Percentiles rank a stretch among this genome's conserved stretches.
phyloP scores from a whole-genome alignment of 2,888 invertebrate species.

The Eupsilia transversa region DNA sequence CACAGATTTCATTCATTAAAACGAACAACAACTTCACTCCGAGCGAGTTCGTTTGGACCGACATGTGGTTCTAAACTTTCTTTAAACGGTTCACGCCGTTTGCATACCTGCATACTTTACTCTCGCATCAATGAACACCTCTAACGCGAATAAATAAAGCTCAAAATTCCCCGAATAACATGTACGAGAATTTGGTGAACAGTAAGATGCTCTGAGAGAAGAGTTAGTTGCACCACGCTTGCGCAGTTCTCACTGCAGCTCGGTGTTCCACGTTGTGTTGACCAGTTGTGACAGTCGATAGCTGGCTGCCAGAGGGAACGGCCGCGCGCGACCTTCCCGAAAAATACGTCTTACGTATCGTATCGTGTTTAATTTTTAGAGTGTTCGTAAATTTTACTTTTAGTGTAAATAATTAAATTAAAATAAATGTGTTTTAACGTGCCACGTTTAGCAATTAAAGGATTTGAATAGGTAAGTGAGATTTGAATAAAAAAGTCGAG shows the following conservation, averaged over 20 bases:
- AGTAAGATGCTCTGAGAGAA: conserved; percentile 76
- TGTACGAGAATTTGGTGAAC: conserved; percentile 61
- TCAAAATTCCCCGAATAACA: conserved; percentile 64
- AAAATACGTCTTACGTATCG: conserved; percentile 63
- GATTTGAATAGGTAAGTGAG: conserved; percentile 71
- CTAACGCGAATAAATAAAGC: conserved; percentile 66
- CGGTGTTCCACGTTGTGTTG: conserved; percentile 78
- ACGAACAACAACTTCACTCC: conserved; percentile 72
- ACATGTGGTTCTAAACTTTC: conserved; percentile 82
- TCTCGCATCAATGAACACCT: conserved; percentile 23
- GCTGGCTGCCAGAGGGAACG: conserved; percentile 72
- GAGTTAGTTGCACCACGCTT: conserved; percentile 84
- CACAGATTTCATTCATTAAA: conserved; percentile 76
- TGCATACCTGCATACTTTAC: conserved; percentile 66
- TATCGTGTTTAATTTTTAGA: conserved; percentile 61
- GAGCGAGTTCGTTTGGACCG: conserved; percentile 75
- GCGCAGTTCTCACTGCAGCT: conserved; percentile 85
- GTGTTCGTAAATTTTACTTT: conserved; percentile 60
- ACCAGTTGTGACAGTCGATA: conserved; percentile 84
- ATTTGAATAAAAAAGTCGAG: conserved; percentile 53
- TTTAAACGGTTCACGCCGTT: conserved; percentile 77
- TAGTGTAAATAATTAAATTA: conserved; percentile 63
- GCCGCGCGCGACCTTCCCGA: conserved; percentile 69
- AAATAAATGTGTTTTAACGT: conserved; percentile 70
- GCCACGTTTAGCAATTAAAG: conserved; percentile 66